A percentile compares a stretch with the other conserved stretches of the same genome.
phyloP scores from a whole-genome alignment of 2,113 vertebrate genomes.

The Burhinus oedicnemus region DNA sequence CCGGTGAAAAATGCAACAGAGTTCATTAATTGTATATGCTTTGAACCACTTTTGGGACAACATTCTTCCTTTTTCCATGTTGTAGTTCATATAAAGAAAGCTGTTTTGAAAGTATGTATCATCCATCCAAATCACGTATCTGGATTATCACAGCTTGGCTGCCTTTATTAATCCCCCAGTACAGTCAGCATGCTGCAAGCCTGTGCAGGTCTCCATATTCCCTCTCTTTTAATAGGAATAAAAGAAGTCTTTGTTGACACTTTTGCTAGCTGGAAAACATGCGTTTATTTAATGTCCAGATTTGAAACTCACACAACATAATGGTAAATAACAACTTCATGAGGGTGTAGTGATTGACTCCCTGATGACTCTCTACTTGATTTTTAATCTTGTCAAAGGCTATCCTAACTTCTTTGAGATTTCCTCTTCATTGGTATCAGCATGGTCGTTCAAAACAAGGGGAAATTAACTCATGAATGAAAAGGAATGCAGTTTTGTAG shows the following conservation, averaged over 20 bases:
- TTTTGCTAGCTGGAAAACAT: background rate
- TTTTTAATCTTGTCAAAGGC: background rate
- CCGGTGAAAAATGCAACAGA: background rate
- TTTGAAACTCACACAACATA: background rate
- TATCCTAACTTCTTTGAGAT: background rate
- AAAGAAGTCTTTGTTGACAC: background rate
- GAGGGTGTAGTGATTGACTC: background rate
- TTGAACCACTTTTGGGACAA: background rate
- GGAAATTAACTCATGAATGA: background rate
- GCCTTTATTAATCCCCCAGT: background rate
- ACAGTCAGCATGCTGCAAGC: background rate
- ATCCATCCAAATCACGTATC: background rate
- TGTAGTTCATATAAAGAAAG: background rate
- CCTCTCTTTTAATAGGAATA: background rate
- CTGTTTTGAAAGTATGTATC: background rate
- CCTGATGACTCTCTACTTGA: background rate
- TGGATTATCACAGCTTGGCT: background rate
- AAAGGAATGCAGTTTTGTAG: background rate
- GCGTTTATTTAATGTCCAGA: background rate
- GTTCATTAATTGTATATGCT: background rate
- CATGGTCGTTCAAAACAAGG: background rate
- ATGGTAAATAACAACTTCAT: background rate
- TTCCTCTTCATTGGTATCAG: background rate
- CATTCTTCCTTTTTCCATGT: background rate
- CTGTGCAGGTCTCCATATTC: background rate